Evolutionary conservation across 1,140 invertebrate species (phyloP).

Genomic region (Xylocopa sonorina): DNA sequence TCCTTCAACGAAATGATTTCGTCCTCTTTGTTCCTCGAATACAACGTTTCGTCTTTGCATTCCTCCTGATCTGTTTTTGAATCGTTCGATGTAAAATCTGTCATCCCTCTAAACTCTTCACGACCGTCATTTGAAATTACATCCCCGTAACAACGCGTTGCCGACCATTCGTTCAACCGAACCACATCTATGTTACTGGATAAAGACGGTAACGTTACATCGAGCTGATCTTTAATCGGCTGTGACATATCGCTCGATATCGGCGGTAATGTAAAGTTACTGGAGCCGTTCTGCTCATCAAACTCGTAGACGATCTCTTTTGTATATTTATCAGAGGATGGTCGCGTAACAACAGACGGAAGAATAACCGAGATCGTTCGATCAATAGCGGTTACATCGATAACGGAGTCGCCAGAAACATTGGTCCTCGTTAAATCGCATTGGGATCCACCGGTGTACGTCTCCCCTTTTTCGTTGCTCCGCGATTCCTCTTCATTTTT

Average conservation of each 20-base stretch:
- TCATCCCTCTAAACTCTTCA: too few relatives aligned
- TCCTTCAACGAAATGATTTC: neutral
- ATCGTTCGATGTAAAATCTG: neutral
- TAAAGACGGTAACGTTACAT: conserved; percentile 71
- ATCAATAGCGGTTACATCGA: neutral
- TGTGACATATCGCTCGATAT: conserved; percentile 74
- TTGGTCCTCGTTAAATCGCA: neutral
- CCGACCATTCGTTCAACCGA: neutral
- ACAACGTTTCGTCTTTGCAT: too few relatives aligned
- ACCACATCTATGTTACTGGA: conserved; percentile 51
- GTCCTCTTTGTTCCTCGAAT: neutral
- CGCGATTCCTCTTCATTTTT: conserved; percentile 8
- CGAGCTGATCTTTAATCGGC: conserved; percentile 62
- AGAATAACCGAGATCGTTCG: neutral
- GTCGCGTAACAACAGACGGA: conserved; percentile 70
- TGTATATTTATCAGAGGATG: conserved; percentile 53
- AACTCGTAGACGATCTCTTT: conserved; percentile 42
- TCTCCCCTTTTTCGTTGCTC: conserved; percentile 11
- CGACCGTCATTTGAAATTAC: too few relatives aligned
- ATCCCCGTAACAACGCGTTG: too few relatives aligned
- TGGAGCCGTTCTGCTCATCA: conserved; percentile 39
- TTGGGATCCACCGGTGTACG: conserved; percentile 1
- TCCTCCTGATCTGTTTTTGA: neutral
- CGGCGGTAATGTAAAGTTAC: conserved; percentile 70
- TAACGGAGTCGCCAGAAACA: conserved; percentile 31